Conservation (phyloP, 2,113 vertebrate species). For the Calidris pygmaea region DNA sequence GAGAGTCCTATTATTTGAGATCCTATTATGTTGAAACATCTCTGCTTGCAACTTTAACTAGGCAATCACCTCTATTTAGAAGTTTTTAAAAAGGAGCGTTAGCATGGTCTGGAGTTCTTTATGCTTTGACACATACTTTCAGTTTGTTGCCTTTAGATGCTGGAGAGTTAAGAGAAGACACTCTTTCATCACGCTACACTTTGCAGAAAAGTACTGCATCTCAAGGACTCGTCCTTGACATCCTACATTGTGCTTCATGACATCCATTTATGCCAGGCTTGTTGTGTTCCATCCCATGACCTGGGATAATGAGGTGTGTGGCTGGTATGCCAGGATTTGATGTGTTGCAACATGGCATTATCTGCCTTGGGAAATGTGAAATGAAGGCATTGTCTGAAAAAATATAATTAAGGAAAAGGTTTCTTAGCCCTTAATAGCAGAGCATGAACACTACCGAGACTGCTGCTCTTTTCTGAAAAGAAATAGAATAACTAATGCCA, state of each 20-base stretch:
- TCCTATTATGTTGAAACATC: background rate
- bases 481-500: background rate
- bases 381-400: conserved; percentile 35
- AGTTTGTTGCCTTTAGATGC: background rate
- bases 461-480: background rate
- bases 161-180: background rate
- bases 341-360: conserved; percentile 17
- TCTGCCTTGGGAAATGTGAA: conserved; percentile 42
- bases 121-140: background rate
- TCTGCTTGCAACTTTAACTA: background rate
- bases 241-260: background rate
- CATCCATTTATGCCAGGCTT: conserved; percentile 5
- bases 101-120: background rate
- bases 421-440: conserved; percentile 1
- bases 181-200: background rate
- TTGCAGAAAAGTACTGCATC: background rate
- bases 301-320: conserved; percentile 10
- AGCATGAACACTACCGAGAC: background rate
- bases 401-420: conserved; percentile 25
- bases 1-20: background rate
- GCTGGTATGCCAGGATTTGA: conserved; percentile 5
- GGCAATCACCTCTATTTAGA: background rate
- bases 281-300: background rate
- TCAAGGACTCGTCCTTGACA: background rate
- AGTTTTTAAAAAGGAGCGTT: background rate